These are phyloP conservation scores for Hyphantria cunea DNA, from an alignment of 1,140 invertebrate genomes.

Conservation along the genomic window DNA sequence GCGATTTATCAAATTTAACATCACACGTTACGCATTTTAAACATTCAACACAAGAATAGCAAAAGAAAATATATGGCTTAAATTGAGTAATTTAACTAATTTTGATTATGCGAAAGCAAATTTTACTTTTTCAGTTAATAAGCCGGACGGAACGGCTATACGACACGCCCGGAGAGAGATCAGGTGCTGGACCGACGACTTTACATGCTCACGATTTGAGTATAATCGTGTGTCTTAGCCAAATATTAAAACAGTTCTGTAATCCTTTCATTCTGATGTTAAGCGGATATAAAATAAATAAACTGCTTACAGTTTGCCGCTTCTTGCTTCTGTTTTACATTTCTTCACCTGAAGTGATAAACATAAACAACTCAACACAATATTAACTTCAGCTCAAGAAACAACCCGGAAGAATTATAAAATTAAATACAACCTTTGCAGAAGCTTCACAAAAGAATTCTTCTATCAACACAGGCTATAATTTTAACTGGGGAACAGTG, in stretches of 20 bases:
- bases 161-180: too few species aligned
- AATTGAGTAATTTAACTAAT: too few species aligned
- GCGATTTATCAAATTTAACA: too few species aligned
- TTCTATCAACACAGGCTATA: neutral
- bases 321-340: neutral
- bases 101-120: too few species aligned
- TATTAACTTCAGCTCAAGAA: slow-evolving; percentile 1
- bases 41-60: too few species aligned
- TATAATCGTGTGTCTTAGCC: too few species aligned
- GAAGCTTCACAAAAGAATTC: neutral
- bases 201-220: too few species aligned
- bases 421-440: neutral
- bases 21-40: too few species aligned
- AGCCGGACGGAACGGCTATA: too few species aligned
- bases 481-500: neutral
- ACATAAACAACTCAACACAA: neutral
- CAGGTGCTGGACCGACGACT: too few species aligned
- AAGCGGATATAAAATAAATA: neutral
- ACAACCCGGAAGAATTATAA: neutral
- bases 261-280: neutral
- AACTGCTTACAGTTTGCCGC: neutral
- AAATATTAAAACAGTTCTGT: neutral
- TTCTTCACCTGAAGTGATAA: neutral
- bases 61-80: too few species aligned
- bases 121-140: too few species aligned